These are phyloP conservation scores for Ianthella basta DNA, from an alignment of 37 sponge, comb jelly and placozoan species.

Conservation along the genomic window DNA sequence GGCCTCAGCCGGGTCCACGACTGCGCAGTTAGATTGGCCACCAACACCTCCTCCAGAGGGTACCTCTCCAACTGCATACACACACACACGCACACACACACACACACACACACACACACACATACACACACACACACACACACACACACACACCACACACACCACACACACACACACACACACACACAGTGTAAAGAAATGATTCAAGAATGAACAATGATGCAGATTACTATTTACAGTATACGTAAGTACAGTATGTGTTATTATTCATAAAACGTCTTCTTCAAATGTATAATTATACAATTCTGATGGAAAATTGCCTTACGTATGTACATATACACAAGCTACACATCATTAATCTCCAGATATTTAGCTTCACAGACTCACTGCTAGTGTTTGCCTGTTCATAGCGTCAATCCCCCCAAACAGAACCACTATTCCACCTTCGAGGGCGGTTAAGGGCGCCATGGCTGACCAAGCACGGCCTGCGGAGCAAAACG, in stretches of 20 bases:
- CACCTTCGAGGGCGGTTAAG: slow-evolving; percentile 25
- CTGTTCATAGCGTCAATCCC: slow-evolving; percentile 41
- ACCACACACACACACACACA: too few species aligned
- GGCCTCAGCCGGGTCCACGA: slow-evolving; percentile 3
- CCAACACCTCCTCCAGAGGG: slow-evolving; percentile 44
- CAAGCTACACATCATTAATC: not conserved
- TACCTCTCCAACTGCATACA: slow-evolving; percentile 18
- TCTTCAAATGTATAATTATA: too few species aligned
- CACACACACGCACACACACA: too few species aligned
- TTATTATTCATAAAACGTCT: too few species aligned
- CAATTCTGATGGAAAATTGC: too few species aligned
- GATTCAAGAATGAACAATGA: too few species aligned
- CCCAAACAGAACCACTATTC: slow-evolving; percentile 55
- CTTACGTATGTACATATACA: not conserved
- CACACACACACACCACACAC: too few species aligned
- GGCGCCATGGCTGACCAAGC: slow-evolving; percentile 54
- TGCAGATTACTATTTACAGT: too few species aligned
- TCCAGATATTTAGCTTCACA: not conserved
- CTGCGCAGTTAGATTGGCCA: slow-evolving; percentile 15
- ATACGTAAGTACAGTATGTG: too few species aligned
- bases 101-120: too few species aligned
- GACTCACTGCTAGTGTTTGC: slow-evolving; percentile 35
- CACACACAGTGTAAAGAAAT: too few species aligned
- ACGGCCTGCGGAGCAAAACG: slow-evolving; percentile 50
- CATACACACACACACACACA: too few species aligned